Evolutionary conservation across 2,797 vertebrate species (phyloP).

Genomic region (Leuciscus waleckii): DNA sequence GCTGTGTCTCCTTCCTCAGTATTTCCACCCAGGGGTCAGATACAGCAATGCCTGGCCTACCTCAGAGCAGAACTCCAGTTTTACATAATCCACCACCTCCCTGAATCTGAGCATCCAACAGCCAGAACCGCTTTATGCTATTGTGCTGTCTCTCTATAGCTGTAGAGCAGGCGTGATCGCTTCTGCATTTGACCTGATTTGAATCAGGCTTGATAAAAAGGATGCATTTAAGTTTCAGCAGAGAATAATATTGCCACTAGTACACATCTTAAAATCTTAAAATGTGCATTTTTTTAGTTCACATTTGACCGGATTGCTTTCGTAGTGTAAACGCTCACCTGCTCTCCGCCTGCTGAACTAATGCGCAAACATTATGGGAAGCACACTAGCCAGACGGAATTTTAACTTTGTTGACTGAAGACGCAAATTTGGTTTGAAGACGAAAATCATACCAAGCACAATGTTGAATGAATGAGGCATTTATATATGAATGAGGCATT

Average conservation of each 20-base stretch:
- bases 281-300: neutral
- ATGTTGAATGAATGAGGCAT: no score
- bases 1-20: neutral
- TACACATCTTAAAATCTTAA: neutral
- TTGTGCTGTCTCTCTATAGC: neutral
- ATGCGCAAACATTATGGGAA: no score
- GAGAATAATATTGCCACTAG: neutral
- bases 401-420: no score
- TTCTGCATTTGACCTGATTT: constrained; percentile 21
- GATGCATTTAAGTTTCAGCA: neutral
- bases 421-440: no score
- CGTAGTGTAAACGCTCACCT: no score
- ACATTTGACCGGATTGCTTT: neutral
- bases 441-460: no score
- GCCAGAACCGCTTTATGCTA: neutral
- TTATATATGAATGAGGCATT: no score
- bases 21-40: constrained; percentile 18
- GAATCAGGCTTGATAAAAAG: constrained; percentile 2
- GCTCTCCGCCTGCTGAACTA: no score
- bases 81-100: constrained; percentile 40
- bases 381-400: no score
- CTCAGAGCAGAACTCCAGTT: constrained; percentile 20
- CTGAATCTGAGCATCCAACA: constrained; percentile 22
- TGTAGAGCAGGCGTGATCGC: neutral
- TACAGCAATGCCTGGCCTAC: constrained; percentile 17